Conservation (phyloP, 2,113 vertebrate genomes). For the Globicephala melas region DNA sequence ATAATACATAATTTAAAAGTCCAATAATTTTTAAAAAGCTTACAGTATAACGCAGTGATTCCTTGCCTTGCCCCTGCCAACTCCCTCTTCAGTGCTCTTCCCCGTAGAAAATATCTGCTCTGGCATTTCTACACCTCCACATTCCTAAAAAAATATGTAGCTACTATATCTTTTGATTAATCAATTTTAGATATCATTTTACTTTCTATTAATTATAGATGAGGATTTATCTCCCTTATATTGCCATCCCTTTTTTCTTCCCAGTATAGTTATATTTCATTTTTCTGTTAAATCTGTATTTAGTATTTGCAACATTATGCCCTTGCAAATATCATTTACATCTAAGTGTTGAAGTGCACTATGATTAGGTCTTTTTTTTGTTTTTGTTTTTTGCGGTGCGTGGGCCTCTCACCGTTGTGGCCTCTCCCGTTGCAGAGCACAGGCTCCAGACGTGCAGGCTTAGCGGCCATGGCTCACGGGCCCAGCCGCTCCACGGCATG, state of each 20-base stretch:
- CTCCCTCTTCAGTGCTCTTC: background rate
- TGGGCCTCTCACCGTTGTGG: too few species aligned
- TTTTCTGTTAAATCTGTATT: background rate
- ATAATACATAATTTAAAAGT: slow-evolving; percentile 8
- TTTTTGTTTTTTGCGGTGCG: too few species aligned
- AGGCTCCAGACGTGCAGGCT: too few species aligned
- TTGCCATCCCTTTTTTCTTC: background rate
- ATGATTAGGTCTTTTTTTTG: background rate
- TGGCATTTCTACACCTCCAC: background rate
- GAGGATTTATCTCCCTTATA: background rate
- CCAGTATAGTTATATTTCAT: background rate
- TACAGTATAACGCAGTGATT: background rate
- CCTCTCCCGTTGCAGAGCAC: too few species aligned
- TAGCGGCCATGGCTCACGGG: too few species aligned
- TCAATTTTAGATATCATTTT: background rate
- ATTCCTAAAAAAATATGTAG: background rate
- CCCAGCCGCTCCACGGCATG: too few species aligned
- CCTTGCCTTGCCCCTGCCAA: background rate
- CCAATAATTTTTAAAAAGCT: background rate
- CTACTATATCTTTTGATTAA: background rate
- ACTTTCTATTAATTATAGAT: background rate
- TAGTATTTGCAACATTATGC: background rate
- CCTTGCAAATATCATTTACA: background rate
- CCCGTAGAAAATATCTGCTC: background rate
- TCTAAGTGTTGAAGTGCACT: background rate